Base-by-base conservation (phyloP, 2,888 invertebrate genomes). In the Anthoptus insignis region DNA sequence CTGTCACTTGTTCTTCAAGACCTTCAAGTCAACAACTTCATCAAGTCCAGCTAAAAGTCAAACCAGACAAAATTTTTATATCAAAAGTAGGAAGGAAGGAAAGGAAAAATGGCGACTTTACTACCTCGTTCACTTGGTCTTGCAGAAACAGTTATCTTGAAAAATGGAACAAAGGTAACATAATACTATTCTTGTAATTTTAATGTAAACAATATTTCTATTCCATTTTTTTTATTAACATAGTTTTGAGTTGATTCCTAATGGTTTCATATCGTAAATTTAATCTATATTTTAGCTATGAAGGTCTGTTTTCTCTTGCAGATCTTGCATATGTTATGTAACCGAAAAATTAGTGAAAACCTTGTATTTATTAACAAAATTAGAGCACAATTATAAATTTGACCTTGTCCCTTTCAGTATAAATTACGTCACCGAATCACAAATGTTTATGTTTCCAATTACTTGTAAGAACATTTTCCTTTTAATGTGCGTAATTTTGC, bases 71-170 rank as follows among this genome's bases (percentile, higher is more conserved):
- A 45, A 22, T 45, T 45, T 45, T 22, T n/a, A n/a, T 24, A 24
- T n/a, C 49, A 49, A 49, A 49, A n/a, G 13, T 47, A 32, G 9
- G 4, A n/a, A 52, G 24, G 32, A 37, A 61, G 61, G 19, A 60
- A 53, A 54, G 27, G 78, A 86, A 95, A 95, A 94, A 97, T 97
- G 97, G 97, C 97, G 94, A 96, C 96, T 81, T 94, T 97, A 90
- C 94, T 97, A 88, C 95, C 95, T 82, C 95, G 97, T 84, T 94
- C 96, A 76, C 89, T 96, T 81, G 93, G 94, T 86, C 90, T 97
- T 79, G 95, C 95, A 66, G 97, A 97, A 93, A 94, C 94, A 84
- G 87, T 96, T 75, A 91, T 95, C 77, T 90, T 96, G 70, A 95
- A 95, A 88, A 95, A 95, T 90, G 95, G 95, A 71, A 87, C 94